Percentiles rank a stretch among this genome's conserved stretches.
phyloP scores from a whole-genome alignment of 2,113 vertebrate species.

The Trichechus manatus region DNA sequence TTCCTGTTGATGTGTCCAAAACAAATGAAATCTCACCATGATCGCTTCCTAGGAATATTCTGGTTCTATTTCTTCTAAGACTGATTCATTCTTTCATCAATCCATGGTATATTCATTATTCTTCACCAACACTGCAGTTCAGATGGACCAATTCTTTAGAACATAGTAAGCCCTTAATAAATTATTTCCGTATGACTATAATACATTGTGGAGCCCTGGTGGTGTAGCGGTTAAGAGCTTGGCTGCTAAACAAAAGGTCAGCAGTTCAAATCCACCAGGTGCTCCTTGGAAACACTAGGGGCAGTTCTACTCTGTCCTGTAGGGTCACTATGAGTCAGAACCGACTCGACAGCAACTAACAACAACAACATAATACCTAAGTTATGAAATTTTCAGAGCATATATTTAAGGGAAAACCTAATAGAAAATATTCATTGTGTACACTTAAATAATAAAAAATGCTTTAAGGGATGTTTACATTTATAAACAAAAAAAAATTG shows the following conservation, averaged over 20 bases:
- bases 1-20: not conserved
- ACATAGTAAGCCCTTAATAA: not conserved
- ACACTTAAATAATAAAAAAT: constrained; percentile 26
- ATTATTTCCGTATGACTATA: not conserved
- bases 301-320: too few relatives aligned
- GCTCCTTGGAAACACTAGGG: too few relatives aligned
- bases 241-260: too few relatives aligned
- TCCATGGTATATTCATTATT: not conserved
- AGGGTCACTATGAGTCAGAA: too few relatives aligned
- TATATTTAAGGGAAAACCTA: not conserved
- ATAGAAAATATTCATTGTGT: not conserved
- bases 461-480: not conserved
- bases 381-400: not conserved
- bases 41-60: too few relatives aligned
- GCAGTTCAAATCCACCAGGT: too few relatives aligned
- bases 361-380: not conserved
- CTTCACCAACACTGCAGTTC: not conserved
- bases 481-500: not conserved
- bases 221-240: too few relatives aligned
- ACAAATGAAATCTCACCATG: too few relatives aligned
- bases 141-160: not conserved
- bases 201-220: too few relatives aligned
- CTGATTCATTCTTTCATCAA: too few relatives aligned
- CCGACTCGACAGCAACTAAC: too few relatives aligned
- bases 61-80: too few relatives aligned